Conservation (phyloP, 2,888 invertebrate genomes). For the Melinaea marsaeus region DNA sequence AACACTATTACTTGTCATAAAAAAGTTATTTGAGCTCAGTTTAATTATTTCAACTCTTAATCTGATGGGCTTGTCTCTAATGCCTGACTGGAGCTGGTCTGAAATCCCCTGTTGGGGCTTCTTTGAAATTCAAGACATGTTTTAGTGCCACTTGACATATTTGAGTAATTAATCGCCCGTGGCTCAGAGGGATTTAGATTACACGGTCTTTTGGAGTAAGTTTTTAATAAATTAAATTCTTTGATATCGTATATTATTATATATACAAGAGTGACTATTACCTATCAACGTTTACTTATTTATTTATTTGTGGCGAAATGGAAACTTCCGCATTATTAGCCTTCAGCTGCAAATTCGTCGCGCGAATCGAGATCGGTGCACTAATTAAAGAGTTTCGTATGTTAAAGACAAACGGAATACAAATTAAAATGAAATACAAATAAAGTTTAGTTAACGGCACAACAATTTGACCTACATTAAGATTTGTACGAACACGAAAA, state of each 20-base stretch:
- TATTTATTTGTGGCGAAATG: no score
- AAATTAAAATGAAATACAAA: neutral
- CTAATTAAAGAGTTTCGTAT: neutral
- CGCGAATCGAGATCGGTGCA: no score
- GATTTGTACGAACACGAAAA: neutral
- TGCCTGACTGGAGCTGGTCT: slow-evolving; percentile 3
- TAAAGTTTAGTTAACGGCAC: neutral
- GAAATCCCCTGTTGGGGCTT: slow-evolving; percentile 6
- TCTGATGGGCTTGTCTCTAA: slow-evolving; percentile 5
- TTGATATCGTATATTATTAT: no score
- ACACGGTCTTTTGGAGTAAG: no score
- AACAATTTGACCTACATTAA: neutral
- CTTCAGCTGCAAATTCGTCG: no score
- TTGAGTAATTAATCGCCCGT: neutral
- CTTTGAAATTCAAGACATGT: slow-evolving; percentile 1
- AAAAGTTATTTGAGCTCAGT: slow-evolving; percentile 3
- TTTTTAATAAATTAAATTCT: no score
- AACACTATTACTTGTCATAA: slow-evolving; percentile 5
- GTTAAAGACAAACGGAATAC: neutral
- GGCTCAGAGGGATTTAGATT: neutral
- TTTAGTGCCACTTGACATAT: slow-evolving; percentile 6
- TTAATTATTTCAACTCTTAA: slow-evolving; percentile 4
- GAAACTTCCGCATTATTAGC: no score
- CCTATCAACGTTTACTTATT: no score
- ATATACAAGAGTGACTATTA: no score